Evolutionary conservation across 2,113 vertebrate genomes (phyloP).

Genomic region (Silurus meridionalis): DNA sequence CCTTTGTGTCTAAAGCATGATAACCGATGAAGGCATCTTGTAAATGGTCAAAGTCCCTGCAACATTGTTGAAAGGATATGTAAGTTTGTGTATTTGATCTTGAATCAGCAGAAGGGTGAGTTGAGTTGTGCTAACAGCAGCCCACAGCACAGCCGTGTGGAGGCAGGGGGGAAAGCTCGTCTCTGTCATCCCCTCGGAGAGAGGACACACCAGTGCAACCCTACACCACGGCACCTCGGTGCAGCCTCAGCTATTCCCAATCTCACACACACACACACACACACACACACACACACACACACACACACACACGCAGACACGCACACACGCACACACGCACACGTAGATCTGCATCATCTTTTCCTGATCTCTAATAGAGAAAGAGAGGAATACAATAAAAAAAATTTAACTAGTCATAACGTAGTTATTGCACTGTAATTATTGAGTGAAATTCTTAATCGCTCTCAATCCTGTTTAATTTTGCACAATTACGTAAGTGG

Average conservation of each 20-base stretch:
- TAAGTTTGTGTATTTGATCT: constrained; percentile 14
- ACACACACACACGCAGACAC: not conserved
- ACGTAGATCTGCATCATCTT: not conserved
- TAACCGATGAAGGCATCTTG: not conserved
- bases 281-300: constrained; percentile 2
- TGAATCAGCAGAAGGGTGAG: constrained; percentile 17
- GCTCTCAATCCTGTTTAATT: not conserved
- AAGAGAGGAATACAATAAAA: not conserved
- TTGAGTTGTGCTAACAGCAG: constrained; percentile 42
- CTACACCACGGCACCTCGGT: constrained; percentile 29
- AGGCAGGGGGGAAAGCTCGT: constrained; percentile 46
- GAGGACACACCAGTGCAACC: constrained; percentile 21
- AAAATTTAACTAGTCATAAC: not conserved
- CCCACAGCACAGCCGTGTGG: constrained; percentile 56
- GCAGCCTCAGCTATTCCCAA: constrained; percentile 20
- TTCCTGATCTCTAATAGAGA: not conserved
- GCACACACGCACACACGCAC: not conserved
- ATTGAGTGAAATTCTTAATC: not conserved
- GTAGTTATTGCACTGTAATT: not conserved
- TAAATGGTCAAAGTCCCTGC: not conserved
- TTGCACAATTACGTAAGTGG: not conserved
- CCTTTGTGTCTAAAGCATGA: not conserved
- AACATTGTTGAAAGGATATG: not conserved
- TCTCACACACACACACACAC: not conserved
- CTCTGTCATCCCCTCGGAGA: constrained; percentile 31